phyloP scores from a whole-genome alignment of 2,797 vertebrate species.

The Amphiprion clarkii region DNA sequence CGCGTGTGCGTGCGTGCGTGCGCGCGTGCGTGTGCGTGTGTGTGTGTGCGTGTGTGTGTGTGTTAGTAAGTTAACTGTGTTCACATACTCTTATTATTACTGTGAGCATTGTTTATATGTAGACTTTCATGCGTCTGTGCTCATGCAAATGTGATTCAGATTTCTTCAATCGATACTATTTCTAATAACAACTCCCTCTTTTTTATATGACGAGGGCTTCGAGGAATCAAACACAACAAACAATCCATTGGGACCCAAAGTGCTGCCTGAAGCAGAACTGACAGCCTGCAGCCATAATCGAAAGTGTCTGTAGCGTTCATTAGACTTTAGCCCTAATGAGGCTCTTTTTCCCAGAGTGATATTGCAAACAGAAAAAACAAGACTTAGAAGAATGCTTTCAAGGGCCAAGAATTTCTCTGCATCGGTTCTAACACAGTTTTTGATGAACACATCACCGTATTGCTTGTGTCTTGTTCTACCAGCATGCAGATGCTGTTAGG shows the following conservation, averaged over 20 bases:
- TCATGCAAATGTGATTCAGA: constrained; percentile 4
- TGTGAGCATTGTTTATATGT: not conserved
- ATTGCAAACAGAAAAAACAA: constrained; percentile 38
- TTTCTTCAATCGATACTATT: constrained; percentile 1
- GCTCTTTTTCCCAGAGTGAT: constrained; percentile 36
- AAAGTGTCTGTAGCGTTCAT: constrained; percentile 46
- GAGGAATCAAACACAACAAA: constrained; percentile 37
- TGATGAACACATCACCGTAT: not conserved
- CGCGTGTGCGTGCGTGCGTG: not conserved
- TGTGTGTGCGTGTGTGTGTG: not conserved
- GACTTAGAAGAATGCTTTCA: constrained; percentile 9
- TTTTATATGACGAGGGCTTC: constrained; percentile 7
- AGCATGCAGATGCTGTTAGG: not conserved
- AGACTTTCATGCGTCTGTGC: not conserved
- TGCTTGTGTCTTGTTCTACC: not conserved
- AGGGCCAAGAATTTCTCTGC: not conserved
- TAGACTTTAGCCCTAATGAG: constrained; percentile 44
- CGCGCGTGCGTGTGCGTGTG: not conserved
- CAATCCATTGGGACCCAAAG: constrained; percentile 26
- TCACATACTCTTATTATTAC: not conserved
- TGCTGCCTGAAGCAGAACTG: constrained; percentile 30
- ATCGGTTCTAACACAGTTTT: not conserved
- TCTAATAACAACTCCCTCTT: constrained; percentile 6
- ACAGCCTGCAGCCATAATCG: constrained; percentile 36
- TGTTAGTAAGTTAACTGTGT: not conserved